Base-by-base conservation (phyloP, 1,140 invertebrate species). In the Diachasmimorpha longicaudata region DNA sequence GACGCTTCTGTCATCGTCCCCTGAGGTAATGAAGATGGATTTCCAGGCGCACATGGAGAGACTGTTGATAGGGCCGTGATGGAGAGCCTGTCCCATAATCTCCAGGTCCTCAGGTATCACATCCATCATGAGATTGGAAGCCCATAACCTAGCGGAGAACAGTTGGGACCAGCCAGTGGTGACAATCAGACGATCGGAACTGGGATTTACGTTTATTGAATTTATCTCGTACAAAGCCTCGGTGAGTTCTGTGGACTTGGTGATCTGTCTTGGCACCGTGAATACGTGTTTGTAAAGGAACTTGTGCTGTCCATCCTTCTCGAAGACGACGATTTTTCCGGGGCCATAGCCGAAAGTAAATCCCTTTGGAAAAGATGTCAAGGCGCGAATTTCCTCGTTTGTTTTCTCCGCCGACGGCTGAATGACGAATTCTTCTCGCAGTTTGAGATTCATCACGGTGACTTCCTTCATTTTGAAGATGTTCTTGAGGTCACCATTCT, bases 41-140 rank as follows among this genome's bases (percentile, higher is more conserved):
- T 98, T 98, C 93, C 96, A 95, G 2, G 93, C 91, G 84, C 96
- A 97, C 73, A 95, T 91, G 9, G 96, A 93, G 21, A 98, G 84
- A 16, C 92, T 92, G 44, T 93, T 92, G 23, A 98, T 94, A 1
- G 91, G 87, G 1, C 94, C 95, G 72, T 94, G 93, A 85, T 98
- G 97, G 77, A 97, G 92, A 0, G 92, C 86, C 76, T 95, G 91
- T 0, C 94, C 94, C 4, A 96, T 86, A 0, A 90, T 85, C 8
- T 86, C 80, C 55, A 93, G 87, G 10, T 83, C 77, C 1, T 83
- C 69, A 0, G 89, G 80, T 46, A 90, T 85, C 8, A 86, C 81
- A 6, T 85, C 81, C 4, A 79, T 16, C 48, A 72, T 4, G 81
- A 79, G n/a, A 82, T 21, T 21, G 8, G 90, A 88, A 1, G 46